phyloP scores from a whole-genome alignment of 2,113 vertebrate species.

The Chunga burmeisteri region DNA sequence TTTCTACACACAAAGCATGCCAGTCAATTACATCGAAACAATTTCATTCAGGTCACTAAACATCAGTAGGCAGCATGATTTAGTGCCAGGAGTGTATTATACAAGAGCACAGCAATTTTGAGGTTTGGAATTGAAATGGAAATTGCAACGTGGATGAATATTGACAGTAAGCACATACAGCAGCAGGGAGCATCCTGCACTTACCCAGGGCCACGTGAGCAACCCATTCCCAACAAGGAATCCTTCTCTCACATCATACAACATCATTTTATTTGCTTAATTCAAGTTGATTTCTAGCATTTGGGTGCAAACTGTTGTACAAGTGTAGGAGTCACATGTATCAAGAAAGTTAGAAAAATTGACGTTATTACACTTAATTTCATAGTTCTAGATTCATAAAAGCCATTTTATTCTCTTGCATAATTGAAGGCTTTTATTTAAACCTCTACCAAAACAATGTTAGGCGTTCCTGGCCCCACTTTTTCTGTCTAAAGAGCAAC shows the following conservation, averaged over 20 bases:
- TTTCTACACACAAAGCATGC: constrained; percentile 55
- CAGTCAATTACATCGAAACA: constrained; percentile 62
- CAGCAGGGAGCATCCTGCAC: background rate
- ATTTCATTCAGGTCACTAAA: constrained; percentile 62
- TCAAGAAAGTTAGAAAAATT: background rate
- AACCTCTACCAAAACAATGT: background rate
- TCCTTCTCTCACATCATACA: background rate
- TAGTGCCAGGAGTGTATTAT: constrained; percentile 45
- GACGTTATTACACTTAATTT: constrained; percentile 40
- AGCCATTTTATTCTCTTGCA: constrained; percentile 18
- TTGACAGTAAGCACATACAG: background rate
- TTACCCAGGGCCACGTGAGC: background rate
- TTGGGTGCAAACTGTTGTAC: constrained; percentile 15
- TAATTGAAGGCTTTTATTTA: background rate
- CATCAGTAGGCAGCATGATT: constrained; percentile 51
- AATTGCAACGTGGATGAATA: constrained; percentile 20
- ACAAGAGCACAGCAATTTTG: constrained; percentile 50
- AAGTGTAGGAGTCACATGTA: background rate
- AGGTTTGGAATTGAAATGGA: constrained; percentile 52
- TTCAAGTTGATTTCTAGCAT: constrained; percentile 42
- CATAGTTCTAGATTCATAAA: constrained; percentile 26
- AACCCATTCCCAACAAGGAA: background rate
- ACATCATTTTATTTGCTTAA: constrained; percentile 17
- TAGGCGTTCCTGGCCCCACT: background rate
- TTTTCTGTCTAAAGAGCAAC: background rate